phyloP scores from a whole-genome alignment of 2,888 invertebrate genomes.

The Seira musarum region DNA sequence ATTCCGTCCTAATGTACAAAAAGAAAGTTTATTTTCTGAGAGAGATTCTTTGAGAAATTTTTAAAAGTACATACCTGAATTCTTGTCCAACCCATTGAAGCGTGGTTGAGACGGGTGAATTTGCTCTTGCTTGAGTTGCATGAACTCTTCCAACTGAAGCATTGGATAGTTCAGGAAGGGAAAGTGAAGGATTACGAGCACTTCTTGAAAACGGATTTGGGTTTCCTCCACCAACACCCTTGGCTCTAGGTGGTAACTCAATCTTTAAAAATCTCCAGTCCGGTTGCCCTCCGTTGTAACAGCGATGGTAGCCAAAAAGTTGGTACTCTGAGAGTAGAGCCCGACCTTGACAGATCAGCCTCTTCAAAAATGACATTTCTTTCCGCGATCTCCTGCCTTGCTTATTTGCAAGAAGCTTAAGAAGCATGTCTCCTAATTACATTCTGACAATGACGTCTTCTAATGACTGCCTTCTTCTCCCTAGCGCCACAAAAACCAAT shows the following conservation, averaged over 20 bases:
- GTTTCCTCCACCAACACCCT: conserved; percentile 42
- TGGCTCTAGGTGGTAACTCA: conserved; percentile 57
- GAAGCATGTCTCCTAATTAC: conserved; percentile 38
- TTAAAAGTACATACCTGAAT: conserved; percentile 51
- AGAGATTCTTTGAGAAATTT: background rate
- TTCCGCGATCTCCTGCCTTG: conserved; percentile 50
- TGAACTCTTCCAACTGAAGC: conserved; percentile 32
- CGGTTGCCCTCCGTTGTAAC: conserved; percentile 36
- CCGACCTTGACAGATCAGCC: conserved; percentile 64
- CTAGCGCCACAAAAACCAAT: no score
- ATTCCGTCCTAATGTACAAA: no score
- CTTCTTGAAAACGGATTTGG: conserved; percentile 30
- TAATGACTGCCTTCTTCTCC: no score
- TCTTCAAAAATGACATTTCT: conserved; percentile 67
- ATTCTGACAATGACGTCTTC: conserved; percentile 11
- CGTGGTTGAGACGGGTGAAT: conserved; percentile 42
- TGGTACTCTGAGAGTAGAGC: conserved; percentile 62
- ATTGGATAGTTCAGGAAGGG: conserved; percentile 45
- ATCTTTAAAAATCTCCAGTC: conserved; percentile 61
- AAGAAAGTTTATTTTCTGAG: no score
- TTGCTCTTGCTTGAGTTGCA: conserved; percentile 32
- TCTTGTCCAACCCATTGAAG: conserved; percentile 66
- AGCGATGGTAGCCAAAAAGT: conserved; percentile 58
- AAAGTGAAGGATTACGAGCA: conserved; percentile 50
- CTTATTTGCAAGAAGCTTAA: conserved; percentile 49